phyloP scores from a whole-genome alignment of 2,797 vertebrate genomes.

The Sebastes vulpes region DNA sequence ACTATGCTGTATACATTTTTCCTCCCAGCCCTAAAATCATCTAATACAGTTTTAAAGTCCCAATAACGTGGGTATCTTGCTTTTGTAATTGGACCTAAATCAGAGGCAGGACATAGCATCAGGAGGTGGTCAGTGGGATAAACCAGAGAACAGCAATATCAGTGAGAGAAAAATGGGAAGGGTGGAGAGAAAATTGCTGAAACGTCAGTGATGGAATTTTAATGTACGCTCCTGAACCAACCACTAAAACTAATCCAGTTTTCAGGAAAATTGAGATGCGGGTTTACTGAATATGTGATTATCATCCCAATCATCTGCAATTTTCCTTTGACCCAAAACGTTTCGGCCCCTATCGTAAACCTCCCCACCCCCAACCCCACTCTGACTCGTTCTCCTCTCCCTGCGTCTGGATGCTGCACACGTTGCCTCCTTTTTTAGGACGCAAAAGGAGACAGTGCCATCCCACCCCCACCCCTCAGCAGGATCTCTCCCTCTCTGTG shows the following conservation, averaged over 20 bases:
- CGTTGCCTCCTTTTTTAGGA: constrained; percentile 17
- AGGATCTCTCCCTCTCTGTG: constrained; percentile 85
- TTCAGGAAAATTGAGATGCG: neutral
- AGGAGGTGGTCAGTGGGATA: neutral
- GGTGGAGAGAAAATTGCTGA: neutral
- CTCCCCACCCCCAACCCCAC: neutral
- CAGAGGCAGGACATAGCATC: neutral
- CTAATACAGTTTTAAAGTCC: neutral
- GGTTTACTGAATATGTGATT: neutral
- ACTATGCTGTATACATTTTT: no score
- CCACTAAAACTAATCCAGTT: neutral
- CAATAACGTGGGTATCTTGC: neutral
- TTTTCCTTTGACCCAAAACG: constrained; percentile 5
- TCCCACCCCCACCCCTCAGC: constrained; percentile 69
- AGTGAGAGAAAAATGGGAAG: neutral
- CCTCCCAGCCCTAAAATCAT: neutral
- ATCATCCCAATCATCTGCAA: neutral
- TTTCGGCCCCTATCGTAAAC: neutral
- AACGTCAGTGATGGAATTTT: neutral
- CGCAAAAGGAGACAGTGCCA: constrained; percentile 78
- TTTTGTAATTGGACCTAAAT: neutral
- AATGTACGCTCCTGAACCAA: neutral
- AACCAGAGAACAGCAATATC: neutral
- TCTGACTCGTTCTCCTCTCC: neutral
- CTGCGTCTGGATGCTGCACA: constrained; percentile 37